These are phyloP conservation scores for Lycia hirtaria DNA, from an alignment of 2,888 invertebrate species.

Conservation along the genomic window DNA sequence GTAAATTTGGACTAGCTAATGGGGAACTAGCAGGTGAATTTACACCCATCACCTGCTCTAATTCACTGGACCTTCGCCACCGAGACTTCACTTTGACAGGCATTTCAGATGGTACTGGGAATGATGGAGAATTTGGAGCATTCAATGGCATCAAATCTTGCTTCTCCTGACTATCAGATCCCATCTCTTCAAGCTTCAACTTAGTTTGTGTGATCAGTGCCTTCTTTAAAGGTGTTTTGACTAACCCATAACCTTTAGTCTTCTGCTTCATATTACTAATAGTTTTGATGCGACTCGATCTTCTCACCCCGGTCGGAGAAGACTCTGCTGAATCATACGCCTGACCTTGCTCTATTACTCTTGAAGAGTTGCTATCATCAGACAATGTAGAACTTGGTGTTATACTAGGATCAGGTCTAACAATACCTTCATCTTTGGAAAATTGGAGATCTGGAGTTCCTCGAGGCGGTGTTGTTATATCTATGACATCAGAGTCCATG, in stretches of 20 bases:
- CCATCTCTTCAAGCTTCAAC: constrained; percentile 84
- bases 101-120: constrained; percentile 83
- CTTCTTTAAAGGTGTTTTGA: constrained; percentile 82
- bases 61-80: constrained; percentile 91
- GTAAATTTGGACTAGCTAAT: constrained; percentile 69
- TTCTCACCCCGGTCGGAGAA: constrained; percentile 86
- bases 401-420: constrained; percentile 75
- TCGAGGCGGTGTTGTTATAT: constrained; percentile 57
- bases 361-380: constrained; percentile 79
- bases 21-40: constrained; percentile 74
- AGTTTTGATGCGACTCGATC: constrained; percentile 91
- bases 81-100: constrained; percentile 92
- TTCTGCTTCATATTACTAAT: constrained; percentile 89
- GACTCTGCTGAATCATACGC: constrained; percentile 77
- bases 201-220: constrained; percentile 81
- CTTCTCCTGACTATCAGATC: constrained; percentile 83
- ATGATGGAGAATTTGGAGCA: constrained; percentile 73
- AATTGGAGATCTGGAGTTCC: constrained; percentile 62
- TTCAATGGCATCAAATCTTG: constrained; percentile 50
- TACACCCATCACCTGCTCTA: constrained; percentile 85
- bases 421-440: constrained; percentile 58
- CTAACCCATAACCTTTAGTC: constrained; percentile 88
- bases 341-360: constrained; percentile 67
- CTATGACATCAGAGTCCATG: constrained; percentile 61
- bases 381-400: constrained; percentile 78